Evolutionary conservation across 2,797 vertebrate species (phyloP), one percentile per base, ranked within the genome.

Genomic region (Cheirogaleus major): DNA sequence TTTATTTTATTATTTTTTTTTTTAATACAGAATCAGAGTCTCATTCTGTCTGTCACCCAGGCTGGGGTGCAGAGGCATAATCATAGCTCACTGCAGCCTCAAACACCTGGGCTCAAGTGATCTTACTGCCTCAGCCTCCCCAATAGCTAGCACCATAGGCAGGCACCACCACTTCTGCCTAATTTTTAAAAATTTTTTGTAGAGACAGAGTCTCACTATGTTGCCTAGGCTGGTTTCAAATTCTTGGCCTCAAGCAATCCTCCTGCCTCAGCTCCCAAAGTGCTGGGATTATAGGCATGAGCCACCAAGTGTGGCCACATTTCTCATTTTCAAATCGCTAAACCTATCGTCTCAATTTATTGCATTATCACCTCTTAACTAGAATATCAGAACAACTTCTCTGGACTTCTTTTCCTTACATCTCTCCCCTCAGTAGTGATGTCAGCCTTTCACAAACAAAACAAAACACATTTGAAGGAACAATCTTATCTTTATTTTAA

Each of bases 271-370:
- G 30, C 61, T 32, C 61, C 30, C 61, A 30, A 32, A 63, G 55
- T 32, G 61, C 30, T 32, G 2, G 30, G 61, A 15, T 32, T 63
- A 30, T 14, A 61, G 27, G 59, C 13, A 20, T 30, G 27, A 13
- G 5, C 27, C 27, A 30, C 4, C 4, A 17, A 52, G 18, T 52
- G 18, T 52, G 18, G 52, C 52, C 52, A 52, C 52, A 52, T 52
- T 52, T 52, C 18, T 18, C 52, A 94, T 69, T 69, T 91, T 63
- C 38, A 69, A 83, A 73, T 75, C 9, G 22, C 20, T n/a, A 78
- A 32, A 1, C 59, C 17, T 0, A 0, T 30, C n/a, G 38, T 38
- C 4, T 70, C n/a, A n/a, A 14, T 25, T 11, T 12, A 78, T 11
- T 10, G 18, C 4, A 20, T 43, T 4, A 89, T 43, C 55, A 35